A percentile compares a stretch with the other conserved stretches of the same genome.
Evolutionary conservation across 23 tunicate genomes (phyloP).

Genomic region (Oikopleura dioica): DNA sequence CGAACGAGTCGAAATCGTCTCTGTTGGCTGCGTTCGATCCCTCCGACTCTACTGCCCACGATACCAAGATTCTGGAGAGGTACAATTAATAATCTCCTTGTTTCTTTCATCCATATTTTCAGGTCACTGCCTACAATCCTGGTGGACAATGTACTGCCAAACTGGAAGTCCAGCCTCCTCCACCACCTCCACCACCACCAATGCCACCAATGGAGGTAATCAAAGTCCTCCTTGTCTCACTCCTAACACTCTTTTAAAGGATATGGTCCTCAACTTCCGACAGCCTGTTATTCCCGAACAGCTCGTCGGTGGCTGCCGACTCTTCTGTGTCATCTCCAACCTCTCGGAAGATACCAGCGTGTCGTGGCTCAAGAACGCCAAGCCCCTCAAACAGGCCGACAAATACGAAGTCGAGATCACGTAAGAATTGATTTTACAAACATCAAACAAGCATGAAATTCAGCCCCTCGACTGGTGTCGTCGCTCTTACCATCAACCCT

Average conservation of each 20-base stretch:
- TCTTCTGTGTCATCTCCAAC: constrained; percentile 50
- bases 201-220: background rate
- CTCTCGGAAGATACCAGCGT: constrained; percentile 36
- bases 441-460: background rate
- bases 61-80: background rate
- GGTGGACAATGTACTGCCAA: background rate
- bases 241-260: too few species aligned
- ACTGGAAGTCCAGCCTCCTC: background rate
- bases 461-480: constrained; percentile 24
- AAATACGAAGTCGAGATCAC: constrained; percentile 16
- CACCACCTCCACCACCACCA: background rate
- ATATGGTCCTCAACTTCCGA: constrained; percentile 59
- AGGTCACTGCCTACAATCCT: background rate
- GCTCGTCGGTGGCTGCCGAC: constrained; percentile 26
- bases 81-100: too few species aligned
- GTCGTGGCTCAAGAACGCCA: constrained; percentile 43
- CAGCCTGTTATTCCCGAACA: constrained; percentile 73
- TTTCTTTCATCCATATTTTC: too few species aligned
- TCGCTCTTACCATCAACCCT: constrained; percentile 41
- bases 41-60: constrained; percentile 13
- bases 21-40: constrained; percentile 30
- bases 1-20: constrained; percentile 46
- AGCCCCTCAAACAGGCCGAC: constrained; percentile 17
- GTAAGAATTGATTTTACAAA: background rate
- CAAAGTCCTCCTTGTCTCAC: too few species aligned